A percentile compares a stretch with the other conserved stretches of the same genome.
Evolutionary conservation across 2,113 vertebrate species (phyloP).

Genomic region (Clarias gariepinus): DNA sequence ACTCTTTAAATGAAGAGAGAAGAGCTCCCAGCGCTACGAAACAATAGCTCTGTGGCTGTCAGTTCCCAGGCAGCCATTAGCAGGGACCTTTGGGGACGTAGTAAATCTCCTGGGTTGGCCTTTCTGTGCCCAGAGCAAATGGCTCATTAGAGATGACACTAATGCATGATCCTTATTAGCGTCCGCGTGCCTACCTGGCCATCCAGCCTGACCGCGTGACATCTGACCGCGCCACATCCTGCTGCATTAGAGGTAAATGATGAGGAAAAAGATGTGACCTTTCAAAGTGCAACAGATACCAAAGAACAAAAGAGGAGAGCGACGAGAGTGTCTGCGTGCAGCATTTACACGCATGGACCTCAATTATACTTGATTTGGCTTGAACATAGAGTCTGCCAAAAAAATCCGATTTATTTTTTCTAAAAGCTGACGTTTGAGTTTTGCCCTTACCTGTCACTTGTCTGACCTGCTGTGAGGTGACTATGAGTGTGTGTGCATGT

Average conservation of each 20-base stretch:
- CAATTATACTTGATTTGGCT: slow-evolving; percentile 15
- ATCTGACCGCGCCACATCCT: slow-evolving; percentile 58
- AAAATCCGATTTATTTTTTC: background rate
- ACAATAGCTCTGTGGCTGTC: slow-evolving; percentile 45
- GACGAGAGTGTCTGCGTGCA: slow-evolving; percentile 7
- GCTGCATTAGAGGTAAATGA: slow-evolving; percentile 75
- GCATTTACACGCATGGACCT: background rate
- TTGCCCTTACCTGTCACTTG: slow-evolving; percentile 28
- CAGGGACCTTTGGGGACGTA: slow-evolving; percentile 67
- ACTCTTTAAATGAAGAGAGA: background rate
- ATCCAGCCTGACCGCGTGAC: slow-evolving; percentile 69
- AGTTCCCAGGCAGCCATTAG: slow-evolving; percentile 67
- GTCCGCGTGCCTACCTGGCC: slow-evolving; percentile 61
- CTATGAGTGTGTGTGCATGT: slow-evolving; percentile 44
- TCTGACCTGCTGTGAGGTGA: slow-evolving; percentile 40
- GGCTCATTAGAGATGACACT: slow-evolving; percentile 77
- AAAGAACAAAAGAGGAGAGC: slow-evolving; percentile 45
- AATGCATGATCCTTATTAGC: slow-evolving; percentile 79
- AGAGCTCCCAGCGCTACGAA: slow-evolving; percentile 31
- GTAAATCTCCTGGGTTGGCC: slow-evolving; percentile 72
- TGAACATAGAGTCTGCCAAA: slow-evolving; percentile 14
- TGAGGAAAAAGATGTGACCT: slow-evolving; percentile 70
- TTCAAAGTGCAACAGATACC: slow-evolving; percentile 62
- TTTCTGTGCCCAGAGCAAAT: slow-evolving; percentile 74
- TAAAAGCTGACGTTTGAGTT: slow-evolving; percentile 17